These are phyloP conservation scores for Sorex maritimensis DNA, from an alignment of 2,797 vertebrate species.

Conservation along the genomic window DNA sequence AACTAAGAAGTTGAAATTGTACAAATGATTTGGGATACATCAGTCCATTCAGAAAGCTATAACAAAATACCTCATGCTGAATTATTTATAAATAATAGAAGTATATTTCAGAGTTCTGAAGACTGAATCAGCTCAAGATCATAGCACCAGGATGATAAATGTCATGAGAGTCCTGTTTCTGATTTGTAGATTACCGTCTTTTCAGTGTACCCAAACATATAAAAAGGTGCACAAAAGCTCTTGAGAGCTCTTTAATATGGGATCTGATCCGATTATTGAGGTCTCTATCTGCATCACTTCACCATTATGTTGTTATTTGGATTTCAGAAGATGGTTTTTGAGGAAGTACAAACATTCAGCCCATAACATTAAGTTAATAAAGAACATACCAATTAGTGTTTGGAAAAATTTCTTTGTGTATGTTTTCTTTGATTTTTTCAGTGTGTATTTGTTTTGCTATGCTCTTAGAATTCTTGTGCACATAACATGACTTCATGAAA, in stretches of 20 bases:
- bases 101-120: background rate
- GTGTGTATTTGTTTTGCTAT: too few species aligned
- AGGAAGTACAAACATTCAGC: background rate
- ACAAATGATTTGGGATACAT: too few species aligned
- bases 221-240: background rate
- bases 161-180: background rate
- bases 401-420: background rate
- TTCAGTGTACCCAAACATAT: background rate
- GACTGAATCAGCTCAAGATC: background rate
- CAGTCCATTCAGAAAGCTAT: background rate
- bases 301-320: background rate
- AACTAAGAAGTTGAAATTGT: background rate
- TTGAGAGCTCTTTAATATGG: background rate
- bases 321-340: background rate
- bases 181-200: background rate
- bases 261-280: background rate
- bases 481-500: background rate
- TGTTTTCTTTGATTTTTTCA: background rate
- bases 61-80: background rate
- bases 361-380: background rate
- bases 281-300: background rate
- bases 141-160: background rate
- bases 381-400: background rate
- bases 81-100: background rate
- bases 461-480: background rate